phyloP scores from a whole-genome alignment of 2,888 invertebrate species.

The Augochlorella aurata region DNA sequence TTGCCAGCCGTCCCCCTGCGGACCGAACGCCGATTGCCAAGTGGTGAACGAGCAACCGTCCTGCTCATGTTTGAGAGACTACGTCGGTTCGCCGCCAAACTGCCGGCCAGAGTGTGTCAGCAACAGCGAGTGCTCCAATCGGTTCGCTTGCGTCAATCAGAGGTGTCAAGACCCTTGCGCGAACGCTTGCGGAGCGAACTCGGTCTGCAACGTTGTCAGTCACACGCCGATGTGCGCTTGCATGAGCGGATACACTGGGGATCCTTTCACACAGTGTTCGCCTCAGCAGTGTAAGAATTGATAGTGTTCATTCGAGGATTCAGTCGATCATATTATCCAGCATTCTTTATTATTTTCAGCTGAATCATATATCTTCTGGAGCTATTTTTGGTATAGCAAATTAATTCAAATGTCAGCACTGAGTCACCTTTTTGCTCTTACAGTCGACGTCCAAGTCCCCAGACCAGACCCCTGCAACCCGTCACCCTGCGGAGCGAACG shows the following conservation, averaged over 20 bases:
- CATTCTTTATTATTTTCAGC: background rate
- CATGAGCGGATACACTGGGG: conserved; percentile 84
- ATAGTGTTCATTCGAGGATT: no score
- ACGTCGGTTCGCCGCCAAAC: conserved; percentile 87
- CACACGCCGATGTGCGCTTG: conserved; percentile 86
- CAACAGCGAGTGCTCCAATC: conserved; percentile 86
- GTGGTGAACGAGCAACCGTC: conserved; percentile 84
- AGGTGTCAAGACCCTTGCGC: conserved; percentile 88
- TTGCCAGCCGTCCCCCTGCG: conserved; percentile 86
- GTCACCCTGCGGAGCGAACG: conserved; percentile 90
- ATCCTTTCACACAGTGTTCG: conserved; percentile 86
- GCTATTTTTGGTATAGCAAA: no score
- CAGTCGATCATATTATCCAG: background rate
- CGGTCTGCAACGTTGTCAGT: conserved; percentile 86
- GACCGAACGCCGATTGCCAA: conserved; percentile 85
- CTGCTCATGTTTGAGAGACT: conserved; percentile 88
- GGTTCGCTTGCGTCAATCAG: conserved; percentile 85
- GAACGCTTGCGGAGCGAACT: conserved; percentile 85
- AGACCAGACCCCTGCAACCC: conserved; percentile 85
- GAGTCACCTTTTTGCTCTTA: background rate
- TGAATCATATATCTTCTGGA: no score
- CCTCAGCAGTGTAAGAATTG: conserved; percentile 81
- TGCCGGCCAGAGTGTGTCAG: conserved; percentile 90
- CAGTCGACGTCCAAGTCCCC: conserved; percentile 55
- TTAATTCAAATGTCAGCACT: background rate